Conservation (phyloP, 2,113 vertebrate species). For the Nothoprocta perdicaria region DNA sequence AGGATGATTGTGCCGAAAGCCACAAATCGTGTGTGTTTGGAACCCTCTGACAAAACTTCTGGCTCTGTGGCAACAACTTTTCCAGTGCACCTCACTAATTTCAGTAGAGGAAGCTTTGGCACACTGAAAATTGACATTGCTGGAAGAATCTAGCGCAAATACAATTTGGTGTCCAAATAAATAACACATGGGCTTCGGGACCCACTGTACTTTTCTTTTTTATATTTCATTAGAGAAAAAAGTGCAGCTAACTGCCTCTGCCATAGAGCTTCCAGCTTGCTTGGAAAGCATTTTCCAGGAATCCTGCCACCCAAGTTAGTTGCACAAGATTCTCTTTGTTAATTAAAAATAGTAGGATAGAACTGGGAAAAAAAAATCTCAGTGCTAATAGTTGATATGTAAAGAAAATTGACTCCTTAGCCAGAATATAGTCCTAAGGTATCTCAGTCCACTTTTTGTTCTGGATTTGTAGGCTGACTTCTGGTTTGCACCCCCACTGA, state of each 20-base stretch:
- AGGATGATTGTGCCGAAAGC: neutral
- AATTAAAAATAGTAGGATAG: slow-evolving; percentile 28
- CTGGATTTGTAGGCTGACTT: slow-evolving; percentile 13
- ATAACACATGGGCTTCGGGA: slow-evolving; percentile 45
- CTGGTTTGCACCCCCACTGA: neutral
- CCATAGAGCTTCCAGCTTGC: neutral
- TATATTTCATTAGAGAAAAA: slow-evolving; percentile 7
- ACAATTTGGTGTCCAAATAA: slow-evolving; percentile 45
- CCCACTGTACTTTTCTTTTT: neutral
- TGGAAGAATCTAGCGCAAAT: slow-evolving; percentile 12
- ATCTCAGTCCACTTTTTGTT: neutral
- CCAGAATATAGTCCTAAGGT: neutral
- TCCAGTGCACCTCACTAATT: slow-evolving; percentile 37
- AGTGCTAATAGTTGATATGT: neutral
- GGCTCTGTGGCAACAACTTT: slow-evolving; percentile 2
- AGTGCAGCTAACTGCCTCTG: slow-evolving; percentile 23
- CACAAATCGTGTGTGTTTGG: neutral
- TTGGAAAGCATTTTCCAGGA: slow-evolving; percentile 39
- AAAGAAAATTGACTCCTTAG: neutral
- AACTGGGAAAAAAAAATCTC: neutral
- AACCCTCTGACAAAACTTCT: neutral
- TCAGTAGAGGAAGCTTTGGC: neutral
- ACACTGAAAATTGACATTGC: neutral
- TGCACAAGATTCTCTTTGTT: slow-evolving; percentile 61
- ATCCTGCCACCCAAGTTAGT: slow-evolving; percentile 50